Conservation (phyloP, 37 sponge, comb jelly and placozoan species). For the Beroe ovata region DNA sequence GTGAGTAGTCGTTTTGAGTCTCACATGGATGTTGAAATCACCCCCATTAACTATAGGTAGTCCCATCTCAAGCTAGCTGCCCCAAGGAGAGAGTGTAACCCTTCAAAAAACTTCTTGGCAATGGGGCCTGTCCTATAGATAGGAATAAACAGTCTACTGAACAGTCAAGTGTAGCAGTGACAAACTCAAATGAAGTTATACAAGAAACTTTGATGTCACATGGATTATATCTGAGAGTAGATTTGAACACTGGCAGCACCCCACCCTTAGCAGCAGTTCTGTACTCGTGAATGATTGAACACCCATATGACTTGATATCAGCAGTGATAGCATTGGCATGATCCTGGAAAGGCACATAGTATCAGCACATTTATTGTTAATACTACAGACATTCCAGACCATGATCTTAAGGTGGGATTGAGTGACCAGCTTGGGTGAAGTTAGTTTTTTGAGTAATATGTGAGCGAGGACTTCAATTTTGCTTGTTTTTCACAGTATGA, state of each 20-base stretch:
- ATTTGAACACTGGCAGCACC: not conserved
- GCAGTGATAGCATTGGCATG: not conserved
- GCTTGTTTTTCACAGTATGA: not conserved
- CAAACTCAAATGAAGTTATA: not conserved
- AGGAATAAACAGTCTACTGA: not conserved
- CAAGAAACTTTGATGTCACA: not conserved
- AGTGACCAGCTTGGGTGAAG: not conserved
- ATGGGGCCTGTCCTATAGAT: not conserved
- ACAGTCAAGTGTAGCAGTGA: not conserved
- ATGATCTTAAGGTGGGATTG: not conserved
- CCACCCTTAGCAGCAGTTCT: not conserved
- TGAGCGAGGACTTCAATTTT: not conserved
- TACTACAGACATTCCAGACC: not conserved
- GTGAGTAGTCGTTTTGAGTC: not conserved
- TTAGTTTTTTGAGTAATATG: not conserved
- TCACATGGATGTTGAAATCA: not conserved
- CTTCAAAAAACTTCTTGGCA: not conserved
- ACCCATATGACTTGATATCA: constrained; percentile 28
- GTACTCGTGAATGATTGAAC: not conserved
- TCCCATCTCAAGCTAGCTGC: not conserved
- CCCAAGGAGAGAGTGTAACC: not conserved
- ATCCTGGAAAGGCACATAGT: not conserved
- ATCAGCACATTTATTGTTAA: not conserved
- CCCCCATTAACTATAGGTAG: not conserved
- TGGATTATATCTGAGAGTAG: not conserved